Evolutionary conservation across 2,888 invertebrate species (phyloP).

Genomic region (Pardosa pseudoannulata): DNA sequence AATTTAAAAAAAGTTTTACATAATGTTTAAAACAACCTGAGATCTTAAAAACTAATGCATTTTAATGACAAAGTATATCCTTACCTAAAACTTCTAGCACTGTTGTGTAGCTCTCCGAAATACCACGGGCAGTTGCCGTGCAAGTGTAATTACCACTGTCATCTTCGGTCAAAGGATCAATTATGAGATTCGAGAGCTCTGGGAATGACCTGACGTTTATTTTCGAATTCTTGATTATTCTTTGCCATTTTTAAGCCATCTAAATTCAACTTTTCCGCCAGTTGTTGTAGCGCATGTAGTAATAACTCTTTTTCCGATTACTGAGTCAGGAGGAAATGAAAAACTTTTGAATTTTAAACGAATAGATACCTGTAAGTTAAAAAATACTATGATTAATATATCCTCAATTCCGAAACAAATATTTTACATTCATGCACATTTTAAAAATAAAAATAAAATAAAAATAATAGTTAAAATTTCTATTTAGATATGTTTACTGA

Average conservation of each 20-base stretch:
- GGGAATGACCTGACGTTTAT: not conserved
- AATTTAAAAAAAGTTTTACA: too few species aligned
- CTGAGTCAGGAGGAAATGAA: slow-evolving; percentile 1
- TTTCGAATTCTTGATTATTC: slow-evolving; percentile 20
- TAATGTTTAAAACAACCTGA: too few species aligned
- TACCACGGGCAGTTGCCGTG: not conserved
- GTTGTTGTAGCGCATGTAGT: slow-evolving; percentile 12
- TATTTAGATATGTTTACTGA: too few species aligned
- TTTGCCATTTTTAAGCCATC: slow-evolving; percentile 25
- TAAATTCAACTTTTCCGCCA: slow-evolving; percentile 24
- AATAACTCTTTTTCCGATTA: slow-evolving; percentile 14
- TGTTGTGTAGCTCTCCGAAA: slow-evolving; percentile 22
- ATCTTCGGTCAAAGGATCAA: slow-evolving; percentile 28
- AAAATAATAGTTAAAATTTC: too few species aligned
- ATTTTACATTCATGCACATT: too few species aligned
- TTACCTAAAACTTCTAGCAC: slow-evolving; percentile 14
- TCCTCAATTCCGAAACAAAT: too few species aligned
- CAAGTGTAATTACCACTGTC: slow-evolving; percentile 35
- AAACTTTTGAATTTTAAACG: slow-evolving; percentile 20
- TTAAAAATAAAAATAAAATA: too few species aligned
- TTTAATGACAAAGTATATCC: too few species aligned
- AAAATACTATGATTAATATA: too few species aligned
- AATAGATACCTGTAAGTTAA: not conserved
- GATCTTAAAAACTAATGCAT: too few species aligned
- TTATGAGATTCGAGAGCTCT: slow-evolving; percentile 16